Evolutionary conservation across 2,797 vertebrate genomes (phyloP).

Genomic region (Cercopithecus diana): DNA sequence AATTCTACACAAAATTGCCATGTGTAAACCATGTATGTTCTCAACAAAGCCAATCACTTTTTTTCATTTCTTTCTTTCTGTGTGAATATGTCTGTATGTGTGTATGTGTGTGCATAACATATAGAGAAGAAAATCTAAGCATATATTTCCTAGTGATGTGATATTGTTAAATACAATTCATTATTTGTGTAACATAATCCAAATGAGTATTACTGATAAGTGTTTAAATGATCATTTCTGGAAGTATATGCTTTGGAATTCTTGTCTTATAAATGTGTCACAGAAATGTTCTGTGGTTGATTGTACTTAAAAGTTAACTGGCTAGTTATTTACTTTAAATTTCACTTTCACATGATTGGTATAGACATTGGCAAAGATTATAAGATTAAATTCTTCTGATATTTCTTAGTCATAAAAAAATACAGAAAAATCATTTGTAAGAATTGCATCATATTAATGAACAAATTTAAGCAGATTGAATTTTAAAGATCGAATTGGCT

Average conservation of each 20-base stretch:
- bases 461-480: not conserved
- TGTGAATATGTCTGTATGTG: not conserved
- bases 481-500: not conserved
- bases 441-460: not conserved
- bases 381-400: not conserved
- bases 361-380: not conserved
- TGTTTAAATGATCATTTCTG: not conserved
- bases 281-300: not conserved
- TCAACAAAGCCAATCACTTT: not conserved
- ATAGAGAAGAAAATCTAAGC: not conserved
- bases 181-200: not conserved
- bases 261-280: not conserved
- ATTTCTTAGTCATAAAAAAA: not conserved
- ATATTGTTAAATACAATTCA: not conserved
- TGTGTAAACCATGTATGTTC: not conserved
- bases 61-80: not conserved
- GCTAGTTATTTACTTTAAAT: not conserved
- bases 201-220: not conserved
- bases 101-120: accelerated
- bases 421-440: not conserved
- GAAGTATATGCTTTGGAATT: not conserved
- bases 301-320: not conserved
- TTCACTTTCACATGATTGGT: not conserved
- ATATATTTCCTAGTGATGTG: not conserved
- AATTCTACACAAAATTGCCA: not conserved